Base-by-base conservation (phyloP, 2,888 invertebrate species). In the Amphimallon solstitiale region DNA sequence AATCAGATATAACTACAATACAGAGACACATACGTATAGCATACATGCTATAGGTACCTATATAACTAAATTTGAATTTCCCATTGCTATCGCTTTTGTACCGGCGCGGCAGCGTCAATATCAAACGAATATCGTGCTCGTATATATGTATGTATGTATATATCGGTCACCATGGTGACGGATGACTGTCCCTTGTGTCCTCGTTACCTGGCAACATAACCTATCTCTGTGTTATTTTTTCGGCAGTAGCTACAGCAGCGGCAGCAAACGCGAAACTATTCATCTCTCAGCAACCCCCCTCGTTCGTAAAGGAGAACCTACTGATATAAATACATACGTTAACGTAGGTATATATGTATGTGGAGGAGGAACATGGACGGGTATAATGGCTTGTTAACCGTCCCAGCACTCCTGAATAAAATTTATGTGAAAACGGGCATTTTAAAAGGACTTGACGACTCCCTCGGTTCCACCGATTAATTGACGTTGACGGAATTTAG, bases 161-260 rank as follows among this genome's bases (percentile, higher is more conserved):
- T 29, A 29, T 40, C 12, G 15, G 49, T 61, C 48, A 21, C 49
- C 61, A 61, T 61, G 61, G 61, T 49, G 61, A 61, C 61, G 61
- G 61, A 61, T 49, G 60, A 17, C 61, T 54, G 61, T 61, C 61
- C 61, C 61, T 46, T 23, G 61, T 12, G 61, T 61, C 61, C 54
- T 35, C 61, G 61, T 48, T 61, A 61, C 61, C 61, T 61, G 61
- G 61, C 49, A 61, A 61, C 61, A 61, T 61, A 49, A 54, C 54
- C 54, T 54, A 54, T 54, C 54, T 19, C 40, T 21, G 54, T 38
- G 54, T 54, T 29, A 38, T 23, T 38, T 21, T 43, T 43, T 43
- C 40, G 17, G 40, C 6, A 14, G 40, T 7, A 2, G 17, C 17
- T 43, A 14, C 40, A n/a, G 40, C 6, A 14, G 40, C 14, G 3